Conservation (phyloP, 1,140 invertebrate species). For the Drosophila equinoxialis region DNA sequence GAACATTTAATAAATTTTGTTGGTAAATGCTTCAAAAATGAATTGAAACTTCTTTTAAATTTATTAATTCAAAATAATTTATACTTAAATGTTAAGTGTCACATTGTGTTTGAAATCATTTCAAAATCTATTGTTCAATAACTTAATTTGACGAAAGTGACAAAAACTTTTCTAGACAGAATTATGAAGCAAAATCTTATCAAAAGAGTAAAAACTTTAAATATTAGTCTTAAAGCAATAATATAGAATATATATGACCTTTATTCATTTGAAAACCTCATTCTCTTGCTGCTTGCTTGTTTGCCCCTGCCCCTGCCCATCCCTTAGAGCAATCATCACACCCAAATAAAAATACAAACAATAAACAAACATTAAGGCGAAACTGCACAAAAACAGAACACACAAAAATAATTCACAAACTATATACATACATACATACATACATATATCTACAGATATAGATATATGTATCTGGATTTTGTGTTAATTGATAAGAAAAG, state of each 20-base stretch:
- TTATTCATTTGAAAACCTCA: neutral
- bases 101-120: too few relatives aligned
- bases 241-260: neutral
- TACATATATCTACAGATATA: neutral
- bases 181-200: neutral
- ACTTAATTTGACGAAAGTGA: too few relatives aligned
- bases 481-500: slow-evolving; percentile 15
- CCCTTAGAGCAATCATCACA: neutral
- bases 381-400: slow-evolving; percentile 42
- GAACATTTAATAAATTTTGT: neutral
- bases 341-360: slow-evolving; percentile 2
- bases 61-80: neutral
- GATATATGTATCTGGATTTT: neutral
- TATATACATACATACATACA: slow-evolving; percentile 3
- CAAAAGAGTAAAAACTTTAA: neutral
- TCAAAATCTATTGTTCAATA: too few relatives aligned
- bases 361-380: slow-evolving; percentile 32
- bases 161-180: neutral
- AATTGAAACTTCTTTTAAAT: neutral
- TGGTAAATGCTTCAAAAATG: neutral
- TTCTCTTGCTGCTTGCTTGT: neutral
- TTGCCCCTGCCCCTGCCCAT: neutral
- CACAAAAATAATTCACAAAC: slow-evolving; percentile 15
- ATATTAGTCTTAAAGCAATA: slow-evolving; percentile 10
- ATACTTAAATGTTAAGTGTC: neutral